Evolutionary conservation across 2,113 vertebrate genomes (phyloP), one percentile per base, ranked within the genome.

Genomic region (Galemys pyrenaicus): DNA sequence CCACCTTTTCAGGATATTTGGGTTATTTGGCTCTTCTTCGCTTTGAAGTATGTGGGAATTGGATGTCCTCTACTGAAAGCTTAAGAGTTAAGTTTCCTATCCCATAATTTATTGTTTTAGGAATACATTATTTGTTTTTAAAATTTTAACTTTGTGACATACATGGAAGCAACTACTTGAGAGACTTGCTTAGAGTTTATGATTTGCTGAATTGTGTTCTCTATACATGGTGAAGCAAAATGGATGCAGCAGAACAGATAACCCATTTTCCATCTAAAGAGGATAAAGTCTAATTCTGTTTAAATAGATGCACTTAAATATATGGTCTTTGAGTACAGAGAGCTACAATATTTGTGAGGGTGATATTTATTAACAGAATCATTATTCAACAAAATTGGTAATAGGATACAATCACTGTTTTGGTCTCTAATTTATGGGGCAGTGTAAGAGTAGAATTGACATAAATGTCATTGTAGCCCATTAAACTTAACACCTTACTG

Each of bases 111-210:
- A 44, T 78, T 58, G 35, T 30, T 89, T 91, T 37, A 91, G 22
- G 71, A 81, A 83, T 19, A 44, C 56, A 60, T 0, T 67, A 85
- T 71, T 80, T 92, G 10, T 58, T 73, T 74, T 51, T 62, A 68
- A 56, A 74, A 87, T 4, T 94, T 94, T 64, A 74, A 68, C 17
- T 65, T 86, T 0, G 26, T 75, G 58, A 32, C 67, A 46, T 65
- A n/a, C 54, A 15, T 3, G 83, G 58, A 92, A 94, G 35, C 10
- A n/a, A 16, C 26, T 68, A 2, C 56, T 65, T 67, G 35, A 67
- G n/a, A 79, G 85, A 79, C 9, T 92, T 82, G 35, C 82, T 80
- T 88, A 44, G 30, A 30, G 32, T 88, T 96, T 65, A 75, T 60
- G 62, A 24, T 24, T 65, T 39, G 4, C 68, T 79, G 49, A 26